Conservation (phyloP, 2,113 vertebrate genomes). For the Eupsittula cactorum region DNA sequence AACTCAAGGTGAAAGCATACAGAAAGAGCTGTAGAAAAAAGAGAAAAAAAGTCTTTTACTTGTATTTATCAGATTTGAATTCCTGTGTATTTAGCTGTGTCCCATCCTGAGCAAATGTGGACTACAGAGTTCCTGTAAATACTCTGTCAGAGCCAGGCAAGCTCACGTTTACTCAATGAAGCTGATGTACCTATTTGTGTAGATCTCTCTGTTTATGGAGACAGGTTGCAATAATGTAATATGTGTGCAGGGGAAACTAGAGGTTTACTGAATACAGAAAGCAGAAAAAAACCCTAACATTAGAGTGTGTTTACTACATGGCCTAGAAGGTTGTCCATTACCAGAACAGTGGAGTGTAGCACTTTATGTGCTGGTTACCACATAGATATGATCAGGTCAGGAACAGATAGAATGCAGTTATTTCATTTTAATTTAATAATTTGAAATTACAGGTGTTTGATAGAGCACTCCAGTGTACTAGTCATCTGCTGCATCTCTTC, state of each 20-base stretch:
- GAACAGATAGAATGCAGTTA: not conserved
- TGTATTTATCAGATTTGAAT: slow-evolving; percentile 10
- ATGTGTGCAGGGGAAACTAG: not conserved
- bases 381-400: not conserved
- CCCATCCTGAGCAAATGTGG: slow-evolving; percentile 13
- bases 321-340: not conserved
- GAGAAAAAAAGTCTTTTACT: not conserved
- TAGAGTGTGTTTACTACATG: not conserved
- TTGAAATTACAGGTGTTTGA: not conserved
- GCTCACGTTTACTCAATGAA: slow-evolving; percentile 46
- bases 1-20: slow-evolving; percentile 28
- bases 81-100: slow-evolving; percentile 30
- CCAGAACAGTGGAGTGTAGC: not conserved
- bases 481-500: slow-evolving; percentile 9
- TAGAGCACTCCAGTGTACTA: not conserved
- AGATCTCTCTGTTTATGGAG: slow-evolving; percentile 37
- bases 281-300: not conserved
- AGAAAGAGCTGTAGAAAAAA: not conserved
- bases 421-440: slow-evolving; percentile 11
- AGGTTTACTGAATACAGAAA: not conserved
- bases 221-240: not conserved
- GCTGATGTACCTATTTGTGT: slow-evolving; percentile 31
- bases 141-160: slow-evolving; percentile 36
- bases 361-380: not conserved
- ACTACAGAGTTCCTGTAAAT: slow-evolving; percentile 67